These are phyloP conservation scores for Sebastes fasciatus DNA, from an alignment of 2,113 vertebrate genomes.

Conservation along the genomic window DNA sequence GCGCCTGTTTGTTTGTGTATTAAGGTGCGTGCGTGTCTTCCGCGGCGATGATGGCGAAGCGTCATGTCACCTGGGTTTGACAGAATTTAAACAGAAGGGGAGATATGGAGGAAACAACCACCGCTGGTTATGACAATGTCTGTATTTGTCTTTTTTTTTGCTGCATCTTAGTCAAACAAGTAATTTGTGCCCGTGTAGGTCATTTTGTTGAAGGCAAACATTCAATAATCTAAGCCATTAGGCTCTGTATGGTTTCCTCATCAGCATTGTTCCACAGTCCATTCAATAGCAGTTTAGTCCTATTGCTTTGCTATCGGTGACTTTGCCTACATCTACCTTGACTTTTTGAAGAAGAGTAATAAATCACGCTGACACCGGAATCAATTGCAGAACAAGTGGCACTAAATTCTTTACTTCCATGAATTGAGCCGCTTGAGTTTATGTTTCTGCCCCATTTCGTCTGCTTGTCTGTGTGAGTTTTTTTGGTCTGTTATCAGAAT, in stretches of 20 bases:
- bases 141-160: constrained; percentile 28
- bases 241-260: constrained; percentile 32
- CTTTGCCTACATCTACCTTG: constrained; percentile 51
- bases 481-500: background rate
- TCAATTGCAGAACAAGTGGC: constrained; percentile 62
- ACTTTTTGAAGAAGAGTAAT: constrained; percentile 58
- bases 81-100: constrained; percentile 36
- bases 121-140: background rate
- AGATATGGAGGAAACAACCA: constrained; percentile 3
- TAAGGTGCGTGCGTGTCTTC: constrained; percentile 37
- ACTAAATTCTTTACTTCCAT: constrained; percentile 45
- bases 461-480: constrained; percentile 1
- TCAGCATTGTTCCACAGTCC: constrained; percentile 25
- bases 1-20: constrained; percentile 16
- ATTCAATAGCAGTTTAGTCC: constrained; percentile 21
- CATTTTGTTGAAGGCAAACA: constrained; percentile 52
- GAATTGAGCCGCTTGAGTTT: constrained; percentile 22
- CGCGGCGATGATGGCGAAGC: constrained; percentile 12
- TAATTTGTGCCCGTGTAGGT: constrained; percentile 31
- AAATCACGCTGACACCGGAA: constrained; percentile 52
- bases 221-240: constrained; percentile 51
- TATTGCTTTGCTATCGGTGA: constrained; percentile 38
- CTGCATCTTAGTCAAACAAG: constrained; percentile 35
- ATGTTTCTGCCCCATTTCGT: constrained; percentile 25
- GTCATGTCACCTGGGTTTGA: constrained; percentile 12